Evolutionary conservation across 1,140 invertebrate genomes (phyloP).

Genomic region (Nasonia longicornis): DNA sequence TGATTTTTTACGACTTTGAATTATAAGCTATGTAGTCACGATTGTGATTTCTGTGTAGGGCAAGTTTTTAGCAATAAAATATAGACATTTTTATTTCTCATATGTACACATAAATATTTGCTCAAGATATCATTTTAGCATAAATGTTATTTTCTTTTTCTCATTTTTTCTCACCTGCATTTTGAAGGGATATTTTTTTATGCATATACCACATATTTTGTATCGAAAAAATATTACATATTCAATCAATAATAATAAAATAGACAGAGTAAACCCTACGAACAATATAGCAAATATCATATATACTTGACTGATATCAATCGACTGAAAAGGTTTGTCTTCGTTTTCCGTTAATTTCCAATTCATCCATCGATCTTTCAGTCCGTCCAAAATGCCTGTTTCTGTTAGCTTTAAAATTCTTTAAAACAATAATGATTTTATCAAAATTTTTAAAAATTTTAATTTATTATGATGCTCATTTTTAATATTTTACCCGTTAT

Average conservation of each 20-base stretch:
- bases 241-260: conserved; percentile 46
- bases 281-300: conserved; percentile 47
- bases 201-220: too few species aligned
- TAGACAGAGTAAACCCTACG: conserved; percentile 40
- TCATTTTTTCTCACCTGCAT: too few species aligned
- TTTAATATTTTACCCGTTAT: conserved; percentile 42
- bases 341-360: background rate
- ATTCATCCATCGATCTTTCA: conserved; percentile 49
- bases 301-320: conserved; percentile 51
- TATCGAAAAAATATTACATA: background rate
- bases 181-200: too few species aligned
- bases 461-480: too few species aligned
- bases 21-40: too few species aligned
- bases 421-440: background rate
- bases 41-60: too few species aligned
- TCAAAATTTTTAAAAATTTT: background rate
- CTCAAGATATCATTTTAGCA: too few species aligned
- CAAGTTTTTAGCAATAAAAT: too few species aligned
- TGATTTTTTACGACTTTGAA: too few species aligned
- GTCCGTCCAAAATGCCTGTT: conserved; percentile 46
- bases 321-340: conserved; percentile 28
- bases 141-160: too few species aligned
- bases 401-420: conserved; percentile 51
- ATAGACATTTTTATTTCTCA: too few species aligned
- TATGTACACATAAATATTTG: too few species aligned